Conservation (phyloP, 2,888 invertebrate genomes). For the Hemistola chrysoprasaria region DNA sequence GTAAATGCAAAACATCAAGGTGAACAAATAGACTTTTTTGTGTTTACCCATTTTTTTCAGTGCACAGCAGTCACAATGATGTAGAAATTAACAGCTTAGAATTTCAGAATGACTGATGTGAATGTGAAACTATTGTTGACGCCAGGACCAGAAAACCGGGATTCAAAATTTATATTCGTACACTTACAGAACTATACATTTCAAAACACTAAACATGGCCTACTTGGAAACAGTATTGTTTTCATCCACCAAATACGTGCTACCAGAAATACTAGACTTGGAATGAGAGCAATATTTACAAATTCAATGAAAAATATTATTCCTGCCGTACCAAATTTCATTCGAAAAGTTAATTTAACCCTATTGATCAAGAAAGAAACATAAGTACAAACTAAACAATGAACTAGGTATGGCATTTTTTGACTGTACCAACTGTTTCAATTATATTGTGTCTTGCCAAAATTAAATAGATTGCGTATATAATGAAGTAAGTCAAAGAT, state of each 20-base stretch:
- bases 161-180: background rate
- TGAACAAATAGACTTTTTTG: too few species aligned
- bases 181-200: slow-evolving; percentile 6
- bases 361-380: too few species aligned
- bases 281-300: slow-evolving; percentile 18
- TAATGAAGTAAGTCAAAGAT: slow-evolving; percentile 1
- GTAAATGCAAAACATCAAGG: background rate
- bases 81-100: too few species aligned
- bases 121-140: too few species aligned
- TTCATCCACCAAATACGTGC: slow-evolving; percentile 16
- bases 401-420: too few species aligned
- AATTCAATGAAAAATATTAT: slow-evolving; percentile 16
- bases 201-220: slow-evolving; percentile 18
- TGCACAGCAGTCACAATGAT: too few species aligned
- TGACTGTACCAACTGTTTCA: too few species aligned
- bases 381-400: too few species aligned
- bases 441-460: background rate
- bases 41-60: too few species aligned
- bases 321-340: slow-evolving; percentile 17
- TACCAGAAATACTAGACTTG: slow-evolving; percentile 17
- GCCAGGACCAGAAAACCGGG: too few species aligned
- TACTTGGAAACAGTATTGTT: slow-evolving; percentile 20
- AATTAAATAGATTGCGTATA: slow-evolving; percentile 1
- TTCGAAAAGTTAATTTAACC: slow-evolving; percentile 9
- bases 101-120: too few species aligned